Evolutionary conservation across 1,140 invertebrate genomes (phyloP), one percentile per base, ranked within the genome.

Genomic region (Paralvinella palmiformis): DNA sequence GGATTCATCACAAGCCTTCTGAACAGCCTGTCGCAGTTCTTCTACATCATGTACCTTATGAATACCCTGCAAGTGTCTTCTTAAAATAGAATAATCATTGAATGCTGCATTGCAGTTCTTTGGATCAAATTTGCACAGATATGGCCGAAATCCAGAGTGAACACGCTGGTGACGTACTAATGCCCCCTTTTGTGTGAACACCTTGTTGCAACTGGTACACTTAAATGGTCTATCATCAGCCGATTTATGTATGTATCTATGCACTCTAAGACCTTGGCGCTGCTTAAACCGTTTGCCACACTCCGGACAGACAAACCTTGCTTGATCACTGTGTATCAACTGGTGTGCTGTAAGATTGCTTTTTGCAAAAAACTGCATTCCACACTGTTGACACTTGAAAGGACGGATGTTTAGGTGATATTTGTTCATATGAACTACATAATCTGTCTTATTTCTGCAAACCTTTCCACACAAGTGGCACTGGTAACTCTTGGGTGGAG

Each of bases 111-210:
- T 36, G 68, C 79, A 79, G 15, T 73, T 22, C 17, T 58, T 60
- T 29, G 71, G 63, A 10, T 60, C 48, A 15, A 75, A 27, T 27
- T 60, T 62, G 64, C 78, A 79, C 6, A 44, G 27, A 62, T 74
- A 78, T 17, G 75, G 76, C 58, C 76, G 75, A 35, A 76, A 76
- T 20, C 75, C 76, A 29, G 64, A 70, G 64, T 80, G 78, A 33
- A 76, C 73, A 35, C 73, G 63, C 50, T 73, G 71, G 68, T 80
- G 77, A 10, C 75, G 63, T n/a, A 68, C 37, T 20, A 80, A 52
- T 6, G 74, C 72, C 58, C 74, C 72, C 53, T 72, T 74, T 52
- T 77, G 76, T 13, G 72, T 74, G 64, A 79, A 80, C 3, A 72
- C 73, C 67, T 74, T 73, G n/a, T 74, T 74, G 66, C 77, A 80